phyloP scores from a whole-genome alignment of 2,888 invertebrate species.

The Heliconius ethilla region DNA sequence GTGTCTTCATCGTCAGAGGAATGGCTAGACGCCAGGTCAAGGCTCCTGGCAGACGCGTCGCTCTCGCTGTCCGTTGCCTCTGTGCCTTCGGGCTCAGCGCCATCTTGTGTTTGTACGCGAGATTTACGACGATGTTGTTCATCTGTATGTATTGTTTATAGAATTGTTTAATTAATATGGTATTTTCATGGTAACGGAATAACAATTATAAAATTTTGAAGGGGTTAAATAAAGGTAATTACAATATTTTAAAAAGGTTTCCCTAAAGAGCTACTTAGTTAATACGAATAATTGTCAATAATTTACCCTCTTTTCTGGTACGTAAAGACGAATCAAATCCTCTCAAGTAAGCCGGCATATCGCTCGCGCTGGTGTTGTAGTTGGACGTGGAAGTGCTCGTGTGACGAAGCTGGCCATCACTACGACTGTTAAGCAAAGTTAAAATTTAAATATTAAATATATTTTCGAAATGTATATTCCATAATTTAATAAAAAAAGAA shows the following conservation, averaged over 20 bases:
- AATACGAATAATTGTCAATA: background rate
- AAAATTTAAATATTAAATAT: too few species aligned
- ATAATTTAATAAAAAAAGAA: background rate
- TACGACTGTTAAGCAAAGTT: conserved; percentile 71
- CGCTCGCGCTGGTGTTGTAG: conserved; percentile 89
- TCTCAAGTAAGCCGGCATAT: conserved; percentile 87
- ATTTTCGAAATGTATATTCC: too few species aligned
- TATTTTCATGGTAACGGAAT: too few species aligned
- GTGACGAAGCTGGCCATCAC: conserved; percentile 91
- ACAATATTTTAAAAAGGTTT: too few species aligned
- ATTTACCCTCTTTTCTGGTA: conserved; percentile 77
- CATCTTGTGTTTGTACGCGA: conserved; percentile 45
- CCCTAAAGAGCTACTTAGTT: background rate
- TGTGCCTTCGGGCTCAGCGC: conserved; percentile 42
- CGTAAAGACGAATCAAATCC: conserved; percentile 83
- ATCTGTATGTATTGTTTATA: conserved; percentile 50
- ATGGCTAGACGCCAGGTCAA: conserved; percentile 97
- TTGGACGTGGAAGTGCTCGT: conserved; percentile 94
- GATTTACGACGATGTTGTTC: conserved; percentile 67
- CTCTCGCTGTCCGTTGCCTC: conserved; percentile 91
- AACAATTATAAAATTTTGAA: too few species aligned
- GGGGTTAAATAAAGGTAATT: too few species aligned
- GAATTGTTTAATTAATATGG: too few species aligned
- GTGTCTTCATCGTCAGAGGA: conserved; percentile 95
- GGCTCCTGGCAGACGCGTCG: conserved; percentile 89